phyloP scores from a whole-genome alignment of 2,888 invertebrate genomes.

The Leptinotarsa tumamoca region DNA sequence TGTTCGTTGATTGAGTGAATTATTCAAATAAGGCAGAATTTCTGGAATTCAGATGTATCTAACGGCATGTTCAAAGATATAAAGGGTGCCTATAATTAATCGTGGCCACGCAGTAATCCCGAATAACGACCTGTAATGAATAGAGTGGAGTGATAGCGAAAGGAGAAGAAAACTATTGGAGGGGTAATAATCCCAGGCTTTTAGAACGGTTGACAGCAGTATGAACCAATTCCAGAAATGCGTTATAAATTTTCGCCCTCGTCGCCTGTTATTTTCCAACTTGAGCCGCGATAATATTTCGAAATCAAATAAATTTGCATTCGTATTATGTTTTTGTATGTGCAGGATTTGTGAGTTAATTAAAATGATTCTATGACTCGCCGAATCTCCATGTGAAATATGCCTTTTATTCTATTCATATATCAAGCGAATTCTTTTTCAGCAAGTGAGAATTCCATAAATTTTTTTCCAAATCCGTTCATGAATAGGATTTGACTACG shows the following conservation, averaged over 20 bases:
- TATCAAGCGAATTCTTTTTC: slow-evolving; percentile 3
- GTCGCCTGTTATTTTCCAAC: slow-evolving; percentile 13
- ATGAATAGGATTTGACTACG: not conserved
- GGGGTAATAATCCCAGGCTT: slow-evolving; percentile 36
- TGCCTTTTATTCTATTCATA: slow-evolving; percentile 16
- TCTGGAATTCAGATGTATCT: slow-evolving; percentile 13
- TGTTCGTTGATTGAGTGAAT: slow-evolving; percentile 15
- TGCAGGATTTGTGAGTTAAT: slow-evolving; percentile 4
- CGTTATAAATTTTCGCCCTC: slow-evolving; percentile 24
- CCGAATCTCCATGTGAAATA: slow-evolving; percentile 9
- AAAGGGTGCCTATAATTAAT: slow-evolving; percentile 53
- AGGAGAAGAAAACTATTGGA: slow-evolving; percentile 40
- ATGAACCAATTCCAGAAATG: slow-evolving; percentile 27
- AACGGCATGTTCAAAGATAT: slow-evolving; percentile 28
- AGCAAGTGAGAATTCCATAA: slow-evolving; percentile 10
- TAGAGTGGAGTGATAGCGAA: slow-evolving; percentile 50
- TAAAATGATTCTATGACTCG: slow-evolving; percentile 9
- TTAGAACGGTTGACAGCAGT: slow-evolving; percentile 25
- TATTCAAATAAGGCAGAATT: slow-evolving; percentile 11
- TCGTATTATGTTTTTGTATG: slow-evolving; percentile 25
- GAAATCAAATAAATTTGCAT: slow-evolving; percentile 31
- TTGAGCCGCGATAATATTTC: slow-evolving; percentile 28
- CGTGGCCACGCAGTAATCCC: slow-evolving; percentile 42
- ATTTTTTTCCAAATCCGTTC: not conserved
- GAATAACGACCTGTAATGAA: slow-evolving; percentile 51